These are phyloP conservation scores for Sesamia nonagrioides DNA, from an alignment of 1,140 invertebrate genomes.

Conservation along the genomic window DNA sequence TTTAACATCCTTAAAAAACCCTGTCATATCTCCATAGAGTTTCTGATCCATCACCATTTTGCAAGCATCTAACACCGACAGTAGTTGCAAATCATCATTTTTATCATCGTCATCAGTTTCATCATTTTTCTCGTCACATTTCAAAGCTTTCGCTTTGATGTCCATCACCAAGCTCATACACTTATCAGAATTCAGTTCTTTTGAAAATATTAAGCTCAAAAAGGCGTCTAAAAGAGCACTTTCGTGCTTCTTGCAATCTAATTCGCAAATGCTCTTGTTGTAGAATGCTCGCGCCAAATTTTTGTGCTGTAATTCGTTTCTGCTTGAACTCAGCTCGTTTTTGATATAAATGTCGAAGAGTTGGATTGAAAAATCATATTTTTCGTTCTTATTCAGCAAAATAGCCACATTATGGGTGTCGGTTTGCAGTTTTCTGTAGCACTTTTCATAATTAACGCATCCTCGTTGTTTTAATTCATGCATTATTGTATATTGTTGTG, in stretches of 20 bases:
- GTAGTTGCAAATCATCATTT: constrained; percentile 61
- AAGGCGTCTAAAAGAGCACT: constrained; percentile 71
- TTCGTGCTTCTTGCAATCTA: constrained; percentile 68
- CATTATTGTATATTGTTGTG: constrained; percentile 69
- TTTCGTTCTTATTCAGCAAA: constrained; percentile 64
- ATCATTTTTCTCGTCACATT: constrained; percentile 52
- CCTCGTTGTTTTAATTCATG: constrained; percentile 57
- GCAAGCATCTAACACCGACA: constrained; percentile 67
- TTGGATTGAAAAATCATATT: constrained; percentile 72
- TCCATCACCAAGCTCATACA: constrained; percentile 79
- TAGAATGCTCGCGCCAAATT: constrained; percentile 78
- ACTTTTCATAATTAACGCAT: constrained; percentile 71
- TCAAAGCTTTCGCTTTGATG: constrained; percentile 74
- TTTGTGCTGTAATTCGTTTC: constrained; percentile 59
- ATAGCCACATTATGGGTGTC: constrained; percentile 78
- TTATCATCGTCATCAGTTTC: constrained; percentile 45
- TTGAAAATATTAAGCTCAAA: constrained; percentile 72
- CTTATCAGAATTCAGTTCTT: constrained; percentile 66
- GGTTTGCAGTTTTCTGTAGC: constrained; percentile 70
- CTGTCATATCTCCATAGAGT: constrained; percentile 70
- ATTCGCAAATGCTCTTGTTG: constrained; percentile 79
- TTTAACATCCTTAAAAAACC: constrained; percentile 66
- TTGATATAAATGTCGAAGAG: constrained; percentile 75
- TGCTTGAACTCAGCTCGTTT: constrained; percentile 66
- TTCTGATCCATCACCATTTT: constrained; percentile 56